Evolutionary conservation across 2,797 vertebrate genomes (phyloP).

Genomic region (Anguilla megastoma): DNA sequence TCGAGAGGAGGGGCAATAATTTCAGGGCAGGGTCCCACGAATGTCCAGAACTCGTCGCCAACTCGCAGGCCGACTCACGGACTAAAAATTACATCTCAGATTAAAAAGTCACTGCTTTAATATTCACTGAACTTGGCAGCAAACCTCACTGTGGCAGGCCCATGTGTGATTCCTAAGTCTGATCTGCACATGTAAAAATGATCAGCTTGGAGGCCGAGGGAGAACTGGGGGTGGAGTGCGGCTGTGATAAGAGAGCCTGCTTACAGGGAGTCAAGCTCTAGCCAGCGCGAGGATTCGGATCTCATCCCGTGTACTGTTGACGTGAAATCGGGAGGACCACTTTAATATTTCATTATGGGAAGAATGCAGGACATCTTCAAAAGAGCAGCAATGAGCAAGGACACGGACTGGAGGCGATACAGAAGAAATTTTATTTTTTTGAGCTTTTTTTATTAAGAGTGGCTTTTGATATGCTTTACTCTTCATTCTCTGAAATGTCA

Average conservation of each 20-base stretch:
- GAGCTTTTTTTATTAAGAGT: background rate
- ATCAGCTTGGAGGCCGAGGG: conserved; percentile 53
- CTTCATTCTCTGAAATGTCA: too few relatives aligned
- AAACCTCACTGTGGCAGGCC: conserved; percentile 54
- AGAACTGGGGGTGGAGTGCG: background rate
- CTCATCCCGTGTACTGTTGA: background rate
- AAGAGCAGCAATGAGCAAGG: background rate
- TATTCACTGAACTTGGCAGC: conserved; percentile 28
- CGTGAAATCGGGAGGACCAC: background rate
- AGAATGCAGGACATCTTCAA: too few relatives aligned
- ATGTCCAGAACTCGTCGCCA: background rate
- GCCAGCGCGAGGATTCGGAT: background rate
- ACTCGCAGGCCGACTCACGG: background rate
- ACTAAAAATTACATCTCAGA: too few relatives aligned
- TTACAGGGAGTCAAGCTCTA: conserved; percentile 25
- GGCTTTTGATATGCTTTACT: background rate
- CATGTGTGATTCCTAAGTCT: conserved; percentile 67
- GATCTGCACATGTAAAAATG: conserved; percentile 59
- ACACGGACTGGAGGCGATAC: background rate
- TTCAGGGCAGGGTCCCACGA: background rate
- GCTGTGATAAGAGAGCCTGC: conserved; percentile 29
- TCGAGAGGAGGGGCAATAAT: background rate
- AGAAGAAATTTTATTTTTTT: background rate
- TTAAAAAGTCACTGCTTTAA: background rate
- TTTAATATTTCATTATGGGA: background rate